Base-by-base conservation (phyloP, 2,888 invertebrate genomes). In the Pristionchus mayeri region DNA sequence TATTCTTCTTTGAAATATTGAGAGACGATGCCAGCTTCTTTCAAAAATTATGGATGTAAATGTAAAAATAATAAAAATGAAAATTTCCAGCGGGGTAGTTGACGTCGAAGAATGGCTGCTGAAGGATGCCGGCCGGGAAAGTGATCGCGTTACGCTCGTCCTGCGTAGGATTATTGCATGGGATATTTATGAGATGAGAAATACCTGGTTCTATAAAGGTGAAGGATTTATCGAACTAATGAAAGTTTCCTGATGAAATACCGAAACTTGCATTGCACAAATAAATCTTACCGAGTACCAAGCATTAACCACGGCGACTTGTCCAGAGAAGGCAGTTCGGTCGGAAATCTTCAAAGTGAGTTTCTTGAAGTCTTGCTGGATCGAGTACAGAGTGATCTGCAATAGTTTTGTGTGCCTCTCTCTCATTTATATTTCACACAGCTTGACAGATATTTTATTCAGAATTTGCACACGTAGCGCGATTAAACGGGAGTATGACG, bases 101-200 rank as follows among this genome's bases (percentile, higher is more conserved):
- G 60, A 85, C 86, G 78, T 91, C 89, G 86, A 90, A 91, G 88
- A 89, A 91, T 2, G 91, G 91, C 75, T 87, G 86, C 48, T 88
- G 89, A 9, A 91, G 88, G 83, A 91, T 91, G 48, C 88, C 92
- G 40, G 90, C 88, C 7, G 92, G 92, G 87, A 92, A 89, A 2
- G 92, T 91, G 86, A 92, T 91, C 27, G 91, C 90, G 86, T 92
- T 92, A n/a, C 88, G 80, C 67, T 89, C 89, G 34, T 90, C 90
- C 86, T 91, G 71, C 48, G 52, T 82, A 30, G 6, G 21, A 27
- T n/a, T n/a, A 52, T 44, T 9, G 13, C 44, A 44, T 44, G 7
- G 44, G 44, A 44, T 44, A 44, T 44, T 44, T 67, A 67, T 7
- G 44, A 13, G 44, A 9, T 54, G n/a, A 54, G 3, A 54, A 54